Base-by-base conservation (phyloP, 2,888 invertebrate species). In the Nudaria mundana region DNA sequence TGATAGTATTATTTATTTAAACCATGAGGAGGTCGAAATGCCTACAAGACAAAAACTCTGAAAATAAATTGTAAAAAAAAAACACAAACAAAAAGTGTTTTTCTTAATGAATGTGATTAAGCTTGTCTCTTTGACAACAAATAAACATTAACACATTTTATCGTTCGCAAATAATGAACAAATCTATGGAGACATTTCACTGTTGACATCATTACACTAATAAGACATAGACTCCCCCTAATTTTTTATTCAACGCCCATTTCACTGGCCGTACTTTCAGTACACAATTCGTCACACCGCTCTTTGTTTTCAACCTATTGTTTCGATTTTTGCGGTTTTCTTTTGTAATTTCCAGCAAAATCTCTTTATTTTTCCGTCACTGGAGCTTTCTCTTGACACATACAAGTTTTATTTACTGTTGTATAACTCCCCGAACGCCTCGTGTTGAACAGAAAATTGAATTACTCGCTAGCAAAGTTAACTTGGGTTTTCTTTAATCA, bases 261-360 rank as follows among this genome's bases (percentile, higher is more conserved):
- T 53, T 47, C 24, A 30, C 33, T 15, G 34, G 44, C 56, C 46
- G 40, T 57, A 54, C 47, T 48, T n/a, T 37, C 48, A 52, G 53
- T 52, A 54, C 52, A 62, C 62, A 60, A 64, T 66, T 69, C 71
- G 63, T 69, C 67, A 65, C 62, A 59, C 48, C 45, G 50, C 41
- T 64, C 55, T 38, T 77, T 73, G 74, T 76, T 71, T 58, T 51
- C 47, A 40, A 52, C 50, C 71, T 66, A 64, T 76, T 76, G 75
- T 77, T 76, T 71, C 64, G 71, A 76, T 72, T 72, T 68, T 71
- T 71, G 75, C 63, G 70, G 71, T 67, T 64, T 68, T 68, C 71
- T 71, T 75, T 76, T 75, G 67, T 71, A 66, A 67, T 66, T 60
- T 62, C 62, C 62, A 63, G 66, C 62, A 56, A 71, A 73, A 70